Base-by-base conservation (phyloP, 2,113 vertebrate species). In the Beaufortia kweichowensis region DNA sequence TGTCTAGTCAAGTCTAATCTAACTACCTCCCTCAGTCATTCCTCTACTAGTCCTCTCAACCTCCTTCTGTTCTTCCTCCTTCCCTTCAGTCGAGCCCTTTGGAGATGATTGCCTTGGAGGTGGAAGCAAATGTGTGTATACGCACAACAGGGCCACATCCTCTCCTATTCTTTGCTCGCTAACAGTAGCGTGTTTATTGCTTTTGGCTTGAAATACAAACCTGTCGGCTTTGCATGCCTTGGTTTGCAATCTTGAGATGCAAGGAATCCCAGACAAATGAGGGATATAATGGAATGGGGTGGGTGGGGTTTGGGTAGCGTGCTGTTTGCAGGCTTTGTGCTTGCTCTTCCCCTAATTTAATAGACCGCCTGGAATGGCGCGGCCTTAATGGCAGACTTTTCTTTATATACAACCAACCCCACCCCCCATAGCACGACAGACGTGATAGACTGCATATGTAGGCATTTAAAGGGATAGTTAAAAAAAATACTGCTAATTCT, bases 61-160 rank as follows among this genome's bases (percentile, higher is more conserved):
- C 86, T 92, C 95, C 86, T 95, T 91, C 87, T 96, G 86, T 97
- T 93, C 91, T 95, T 76, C 92, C 93, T 93, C 91, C 94, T 91
- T 93, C 90, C 91, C 91, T 92, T 91, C 92, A 99, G 96, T 98
- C 87, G 94, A 97, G 89, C 93, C 96, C 88, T 90, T 97, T 93
- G 94, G 94, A 79, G 95, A 98, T 94, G 94, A 95, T 95, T 97
- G 89, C 92, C 93, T 94, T 91, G 96, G 95, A 94, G 96, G 92
- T 94, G 96, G 94, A 96, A 91, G 90, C 93, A 98, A 98, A 99
- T 98, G 96, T 99, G 95, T 99, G 96, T 98, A 97, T 95, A 87
- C 86, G 91, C 89, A 86, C 88, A 88, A 73, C 86, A 85, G 80
- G 78, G 61, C 77, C 87, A 85, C 88, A 85, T 79, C 84, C 65